Evolutionary conservation across 2,888 invertebrate genomes (phyloP), one percentile per base, ranked within the genome.

Genomic region (Steinernema scapterisci): DNA sequence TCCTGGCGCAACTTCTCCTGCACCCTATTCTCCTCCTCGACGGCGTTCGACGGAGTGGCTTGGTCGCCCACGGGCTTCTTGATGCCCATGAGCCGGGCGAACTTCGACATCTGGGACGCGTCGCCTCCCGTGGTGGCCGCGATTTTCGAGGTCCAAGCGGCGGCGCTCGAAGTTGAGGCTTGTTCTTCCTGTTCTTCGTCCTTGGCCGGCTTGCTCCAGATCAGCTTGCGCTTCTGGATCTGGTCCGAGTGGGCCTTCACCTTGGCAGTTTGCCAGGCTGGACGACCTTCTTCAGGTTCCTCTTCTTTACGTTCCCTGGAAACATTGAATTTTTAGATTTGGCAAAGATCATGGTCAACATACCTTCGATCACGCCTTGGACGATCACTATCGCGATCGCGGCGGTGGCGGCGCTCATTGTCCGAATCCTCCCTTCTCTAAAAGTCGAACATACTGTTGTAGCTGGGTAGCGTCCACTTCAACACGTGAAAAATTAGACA

Each of bases 141-240:
- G 46, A 82, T 82, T 23, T 80, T 80, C 23, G 79, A 80, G 16
- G 80, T 78, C 82, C 82, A 82, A 46, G 78, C 45, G 44, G 76
- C 77, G 31, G 76, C 77, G 25, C 63, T 72, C 0, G 77, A 48
- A 11, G 76, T 70, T 6, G 76, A 56, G 5, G 76, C 51, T 13
- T 72, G 31, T 9, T 9, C 5, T 2, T 16, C 43, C 13, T 73
- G 44, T 6, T 71, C 63, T 13, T 25, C 19, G 16, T 44, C 43
- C 25, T 63, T 73, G 6, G 51, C 52, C 3, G 63, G 63, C 19
- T 63, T 63, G 25, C 73, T 44, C 70, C 70, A 70, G 11, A 70
- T n/a, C 48, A 71, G 48, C 31, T 75, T 71, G 11, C 72, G 46
- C 72, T 51, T 46, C 44, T 75, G 46, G 27, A 38, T 46, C 43